Percentiles rank a stretch among this genome's conserved stretches.
These are phyloP conservation scores for Tachycineta bicolor DNA, from an alignment of 2,113 vertebrate genomes.

Conservation along the genomic window DNA sequence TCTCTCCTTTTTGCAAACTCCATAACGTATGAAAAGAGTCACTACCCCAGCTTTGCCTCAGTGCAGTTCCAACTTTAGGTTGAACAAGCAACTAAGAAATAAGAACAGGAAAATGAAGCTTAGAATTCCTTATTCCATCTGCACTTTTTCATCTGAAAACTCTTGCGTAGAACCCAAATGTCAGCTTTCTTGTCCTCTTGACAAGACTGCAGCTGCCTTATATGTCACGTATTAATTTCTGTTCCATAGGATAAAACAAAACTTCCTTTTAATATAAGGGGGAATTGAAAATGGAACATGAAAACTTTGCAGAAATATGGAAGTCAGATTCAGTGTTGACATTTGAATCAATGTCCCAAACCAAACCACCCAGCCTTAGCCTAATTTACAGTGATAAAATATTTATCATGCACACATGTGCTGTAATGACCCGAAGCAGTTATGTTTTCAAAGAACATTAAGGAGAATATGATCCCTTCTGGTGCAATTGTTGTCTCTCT, in stretches of 20 bases:
- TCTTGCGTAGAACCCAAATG: background rate
- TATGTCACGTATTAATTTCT: background rate
- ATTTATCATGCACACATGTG: background rate
- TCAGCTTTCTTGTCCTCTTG: background rate
- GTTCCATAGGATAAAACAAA: background rate
- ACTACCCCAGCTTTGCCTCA: background rate
- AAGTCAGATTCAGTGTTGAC: background rate
- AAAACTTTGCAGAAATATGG: background rate
- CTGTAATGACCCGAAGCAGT: background rate
- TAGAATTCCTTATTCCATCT: background rate
- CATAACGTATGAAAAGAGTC: background rate
- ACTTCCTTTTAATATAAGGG: background rate
- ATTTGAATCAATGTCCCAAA: background rate
- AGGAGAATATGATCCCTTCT: conserved; percentile 13
- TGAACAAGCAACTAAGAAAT: background rate
- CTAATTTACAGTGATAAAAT: background rate
- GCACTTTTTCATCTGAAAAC: background rate
- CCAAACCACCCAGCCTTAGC: background rate
- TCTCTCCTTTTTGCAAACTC: background rate
- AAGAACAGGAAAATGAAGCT: background rate
- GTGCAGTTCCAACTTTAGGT: background rate
- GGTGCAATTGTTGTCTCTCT: background rate
- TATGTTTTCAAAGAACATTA: conserved; percentile 45
- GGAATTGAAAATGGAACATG: background rate
- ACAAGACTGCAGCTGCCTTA: background rate